Conservation (phyloP, 2,888 invertebrate genomes). For the Acanthosepion pharaonis region DNA sequence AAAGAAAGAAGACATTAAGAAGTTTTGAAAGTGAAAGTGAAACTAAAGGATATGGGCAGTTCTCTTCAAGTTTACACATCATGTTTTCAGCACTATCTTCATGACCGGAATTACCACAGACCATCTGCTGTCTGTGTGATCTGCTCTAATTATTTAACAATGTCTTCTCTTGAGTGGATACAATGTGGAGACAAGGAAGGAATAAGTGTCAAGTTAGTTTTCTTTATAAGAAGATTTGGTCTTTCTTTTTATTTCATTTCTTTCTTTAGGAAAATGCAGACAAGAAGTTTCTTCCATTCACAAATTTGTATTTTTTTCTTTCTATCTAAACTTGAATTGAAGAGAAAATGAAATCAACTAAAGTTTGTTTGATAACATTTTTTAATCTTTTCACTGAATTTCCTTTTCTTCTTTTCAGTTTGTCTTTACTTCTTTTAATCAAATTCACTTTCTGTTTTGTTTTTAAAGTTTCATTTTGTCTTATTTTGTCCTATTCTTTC, state of each 20-base stretch:
- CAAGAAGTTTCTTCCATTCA: background rate
- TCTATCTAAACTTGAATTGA: background rate
- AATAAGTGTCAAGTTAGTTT: background rate
- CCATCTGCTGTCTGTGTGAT: slow-evolving; percentile 33
- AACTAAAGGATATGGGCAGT: background rate
- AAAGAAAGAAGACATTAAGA: background rate
- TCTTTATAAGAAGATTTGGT: background rate
- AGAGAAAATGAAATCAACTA: background rate
- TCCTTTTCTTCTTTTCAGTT: background rate
- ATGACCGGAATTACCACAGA: background rate
- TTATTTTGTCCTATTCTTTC: background rate
- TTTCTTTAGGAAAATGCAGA: background rate
- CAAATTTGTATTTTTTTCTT: background rate
- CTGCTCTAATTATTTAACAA: background rate
- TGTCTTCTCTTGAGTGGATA: background rate
- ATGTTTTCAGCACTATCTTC: background rate
- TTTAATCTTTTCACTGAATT: background rate
- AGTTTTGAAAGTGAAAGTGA: background rate
- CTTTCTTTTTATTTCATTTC: background rate
- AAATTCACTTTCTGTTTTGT: background rate
- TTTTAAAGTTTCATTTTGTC: background rate
- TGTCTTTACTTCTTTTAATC: background rate
- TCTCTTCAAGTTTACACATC: background rate
- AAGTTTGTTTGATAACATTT: background rate
- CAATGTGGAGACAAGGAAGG: background rate